Evolutionary conservation across 2,113 vertebrate species (phyloP), one percentile per base, ranked within the genome.

Genomic region (Nesogale talazaci): DNA sequence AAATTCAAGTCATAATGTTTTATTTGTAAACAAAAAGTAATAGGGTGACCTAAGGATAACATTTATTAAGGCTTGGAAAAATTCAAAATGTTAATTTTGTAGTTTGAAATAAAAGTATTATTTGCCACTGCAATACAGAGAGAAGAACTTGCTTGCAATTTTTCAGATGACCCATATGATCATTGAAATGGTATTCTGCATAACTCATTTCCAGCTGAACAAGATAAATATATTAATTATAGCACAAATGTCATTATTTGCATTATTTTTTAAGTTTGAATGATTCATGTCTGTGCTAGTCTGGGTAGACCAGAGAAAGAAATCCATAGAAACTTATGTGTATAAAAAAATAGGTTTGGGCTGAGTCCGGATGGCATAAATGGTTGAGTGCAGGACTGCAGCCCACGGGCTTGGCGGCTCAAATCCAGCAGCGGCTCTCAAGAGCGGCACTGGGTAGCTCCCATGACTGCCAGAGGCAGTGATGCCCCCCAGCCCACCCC

Each of bases 21-120:
- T 40, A 61, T 92, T 84, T 9, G 52, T 75, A 76, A 90, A 70
- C 42, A 59, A 8, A 79, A 31, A 70, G 3, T 38, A 31, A 70
- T 69, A 20, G 38, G 92, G 34, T 72, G 38, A n/a, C 10, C 36
- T 42, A 78, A 74, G 11, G 4, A 77, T 69, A 92, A 65, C 69
- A 78, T 77, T 22, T 85, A 27, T 14, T 63, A 1, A 89, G 15
- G 4, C 89, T 57, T 31, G 23, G 78, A 67, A 94, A 8, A 85
- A 81, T 83, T 67, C 14, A 83, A 65, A 65, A 67, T 80, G 34
- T 90, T 83, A 83, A 90, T 27, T 88, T 84, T 25, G 17, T 42
- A 61, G n/a, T 15, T 27, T 22, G 9, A 87, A 85, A 85, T 84
- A 34, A 52, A 83, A 29, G 31, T 57, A 6, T 88, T 61, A 84